Base-by-base conservation (phyloP, 1,140 invertebrate genomes). In the Antheraea pernyi region DNA sequence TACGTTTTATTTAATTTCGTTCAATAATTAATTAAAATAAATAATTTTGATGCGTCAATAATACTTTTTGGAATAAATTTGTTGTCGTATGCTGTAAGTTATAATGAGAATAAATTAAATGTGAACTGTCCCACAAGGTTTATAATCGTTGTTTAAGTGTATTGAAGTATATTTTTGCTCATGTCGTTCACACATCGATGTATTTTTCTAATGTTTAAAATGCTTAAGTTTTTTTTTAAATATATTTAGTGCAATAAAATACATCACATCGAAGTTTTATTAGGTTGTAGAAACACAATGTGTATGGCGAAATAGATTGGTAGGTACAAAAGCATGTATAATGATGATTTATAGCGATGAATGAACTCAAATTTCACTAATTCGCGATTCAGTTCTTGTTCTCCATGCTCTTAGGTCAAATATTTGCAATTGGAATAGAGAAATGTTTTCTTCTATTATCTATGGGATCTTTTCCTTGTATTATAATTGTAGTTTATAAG, bases 151-250 rank as follows among this genome's bases (percentile, higher is more conserved):
- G 39, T 10, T 3, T 8, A 42, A 42, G 39, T 42, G 2, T 42
- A 11, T 42, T 42, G 13, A 36, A 37, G 19, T 16, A 37, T 63
- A n/a, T 37, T 67, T 53, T 72, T 69, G 71, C 71, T 72, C 71
- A 72, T 69, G 59, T 72, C 67, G 66, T 69, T 60, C 62, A 65
- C 69, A 72, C 71, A 72, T 72, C 71, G 71, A 72, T 72, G 59
- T 69, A 69, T 69, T 72, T 48, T 69, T 65, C 59, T 61, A 22
- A 63, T 63, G 16, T 16, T 53, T 42, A 3, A 9, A 16, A 53
- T 53, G 46, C 11, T 53, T 63, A 37, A 62, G 30, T 36, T 61
- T 63, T 37, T 11, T 37, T 63, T 63, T 63, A 37, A 37, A 16
- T 13, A 53, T 37, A 19, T 37, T 63, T 68, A 72, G 70, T 72